A percentile compares a stretch with the other conserved stretches of the same genome.
phyloP scores from a whole-genome alignment of 2,888 invertebrate species.

The Linnaemya vulpina region DNA sequence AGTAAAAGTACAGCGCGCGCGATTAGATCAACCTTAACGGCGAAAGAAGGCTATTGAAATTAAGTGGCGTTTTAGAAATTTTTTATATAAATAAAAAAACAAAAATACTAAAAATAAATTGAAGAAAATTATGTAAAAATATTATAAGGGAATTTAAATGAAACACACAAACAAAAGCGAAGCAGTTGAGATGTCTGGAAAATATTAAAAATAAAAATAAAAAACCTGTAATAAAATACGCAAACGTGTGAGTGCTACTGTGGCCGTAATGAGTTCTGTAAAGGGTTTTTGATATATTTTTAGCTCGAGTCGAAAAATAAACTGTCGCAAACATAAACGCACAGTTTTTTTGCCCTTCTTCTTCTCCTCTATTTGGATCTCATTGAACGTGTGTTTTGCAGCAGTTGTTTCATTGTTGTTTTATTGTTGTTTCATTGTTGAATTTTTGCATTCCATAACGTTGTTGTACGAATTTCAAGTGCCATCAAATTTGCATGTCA shows the following conservation, averaged over 20 bases:
- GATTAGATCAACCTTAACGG: constrained; percentile 61
- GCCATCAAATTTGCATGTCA: constrained; percentile 45
- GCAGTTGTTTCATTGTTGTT: background rate
- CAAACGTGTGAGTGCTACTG: background rate
- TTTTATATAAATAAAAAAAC: background rate
- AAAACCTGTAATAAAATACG: too few relatives aligned
- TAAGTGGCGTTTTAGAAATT: background rate
- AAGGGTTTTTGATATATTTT: background rate
- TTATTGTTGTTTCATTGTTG: background rate
- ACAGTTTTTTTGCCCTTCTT: constrained; percentile 6
- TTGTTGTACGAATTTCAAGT: constrained; percentile 22
- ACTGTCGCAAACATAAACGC: background rate
- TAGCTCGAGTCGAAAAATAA: background rate
- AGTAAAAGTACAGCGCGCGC: constrained; percentile 72
- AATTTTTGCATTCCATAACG: constrained; percentile 6
- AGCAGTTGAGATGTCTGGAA: background rate
- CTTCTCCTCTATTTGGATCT: too few relatives aligned
- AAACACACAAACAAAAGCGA: background rate
- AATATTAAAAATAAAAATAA: too few relatives aligned
- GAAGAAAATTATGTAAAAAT: background rate
- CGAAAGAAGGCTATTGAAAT: background rate
- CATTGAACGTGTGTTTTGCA: constrained; percentile 16
- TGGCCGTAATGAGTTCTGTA: background rate
- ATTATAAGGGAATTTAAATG: background rate
- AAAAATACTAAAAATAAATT: background rate